Percentiles rank a stretch among this genome's conserved stretches.
These are phyloP conservation scores for Lithophane leautieri DNA, from an alignment of 2,888 invertebrate genomes.

Conservation along the genomic window DNA sequence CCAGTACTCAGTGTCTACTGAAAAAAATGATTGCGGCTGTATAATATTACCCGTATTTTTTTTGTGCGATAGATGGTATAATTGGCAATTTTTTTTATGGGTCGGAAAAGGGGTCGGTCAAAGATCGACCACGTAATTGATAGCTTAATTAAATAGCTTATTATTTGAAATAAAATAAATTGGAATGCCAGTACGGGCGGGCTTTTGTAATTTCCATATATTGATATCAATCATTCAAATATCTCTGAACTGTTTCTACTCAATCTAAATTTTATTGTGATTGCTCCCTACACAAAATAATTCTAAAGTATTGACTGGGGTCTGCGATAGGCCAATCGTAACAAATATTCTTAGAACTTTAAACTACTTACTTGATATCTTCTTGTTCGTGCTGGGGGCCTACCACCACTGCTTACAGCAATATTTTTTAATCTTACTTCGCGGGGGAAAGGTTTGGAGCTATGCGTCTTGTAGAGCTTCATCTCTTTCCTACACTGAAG, in stretches of 20 bases:
- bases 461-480: no score
- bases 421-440: no score
- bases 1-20: neutral
- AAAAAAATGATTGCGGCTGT: neutral
- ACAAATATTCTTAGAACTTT: neutral
- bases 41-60: neutral
- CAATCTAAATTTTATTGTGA: neutral
- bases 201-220: neutral
- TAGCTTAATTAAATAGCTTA: neutral
- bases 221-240: neutral
- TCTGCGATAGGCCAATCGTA: neutral
- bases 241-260: neutral
- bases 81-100: neutral
- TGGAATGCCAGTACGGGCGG: neutral
- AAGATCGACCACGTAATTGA: neutral
- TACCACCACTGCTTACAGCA: no score
- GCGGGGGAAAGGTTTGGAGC: no score
- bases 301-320: neutral
- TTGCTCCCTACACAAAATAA: neutral
- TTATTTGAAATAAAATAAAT: neutral
- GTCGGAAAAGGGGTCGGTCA: neutral
- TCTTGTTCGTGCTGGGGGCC: constrained; percentile 6
- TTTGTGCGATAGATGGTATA: neutral
- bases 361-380: neutral
- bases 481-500: no score